Evolutionary conservation across 2,797 vertebrate genomes (phyloP).

Genomic region (Cirrhinus mrigala): DNA sequence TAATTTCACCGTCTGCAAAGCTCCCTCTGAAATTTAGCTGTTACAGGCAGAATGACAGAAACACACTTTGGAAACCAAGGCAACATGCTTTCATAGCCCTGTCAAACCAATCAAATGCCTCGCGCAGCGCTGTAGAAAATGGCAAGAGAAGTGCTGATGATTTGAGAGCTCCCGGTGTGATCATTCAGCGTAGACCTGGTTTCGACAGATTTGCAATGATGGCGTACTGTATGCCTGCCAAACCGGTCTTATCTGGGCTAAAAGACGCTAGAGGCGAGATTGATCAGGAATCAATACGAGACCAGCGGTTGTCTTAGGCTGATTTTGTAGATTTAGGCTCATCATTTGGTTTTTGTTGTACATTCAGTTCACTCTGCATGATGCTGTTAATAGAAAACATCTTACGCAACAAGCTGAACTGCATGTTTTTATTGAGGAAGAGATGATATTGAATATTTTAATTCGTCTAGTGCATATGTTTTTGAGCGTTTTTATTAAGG

Average conservation of each 20-base stretch:
- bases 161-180: conserved; percentile 37
- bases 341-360: not conserved
- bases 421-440: not conserved
- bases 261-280: conserved; percentile 22
- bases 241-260: conserved; percentile 24
- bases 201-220: conserved; percentile 13
- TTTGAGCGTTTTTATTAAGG: not conserved
- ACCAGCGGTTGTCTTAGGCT: not conserved
- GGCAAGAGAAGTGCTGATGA: conserved; percentile 29
- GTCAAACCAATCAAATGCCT: conserved; percentile 43
- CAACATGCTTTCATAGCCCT: conserved; percentile 38
- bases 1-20: conserved; percentile 25
- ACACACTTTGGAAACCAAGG: conserved; percentile 43
- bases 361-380: not conserved
- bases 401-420: not conserved
- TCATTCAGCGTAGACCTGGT: conserved; percentile 15
- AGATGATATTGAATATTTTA: not conserved
- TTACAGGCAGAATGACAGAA: conserved; percentile 11
- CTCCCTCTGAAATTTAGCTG: conserved; percentile 15
- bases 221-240: conserved; percentile 14
- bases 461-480: not conserved
- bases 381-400: conserved; percentile 2
- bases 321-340: not conserved
- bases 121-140: conserved; percentile 18
- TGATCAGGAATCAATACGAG: conserved; percentile 4